phyloP scores from a whole-genome alignment of 2,113 vertebrate species.

The Sakesphorus luctuosus region DNA sequence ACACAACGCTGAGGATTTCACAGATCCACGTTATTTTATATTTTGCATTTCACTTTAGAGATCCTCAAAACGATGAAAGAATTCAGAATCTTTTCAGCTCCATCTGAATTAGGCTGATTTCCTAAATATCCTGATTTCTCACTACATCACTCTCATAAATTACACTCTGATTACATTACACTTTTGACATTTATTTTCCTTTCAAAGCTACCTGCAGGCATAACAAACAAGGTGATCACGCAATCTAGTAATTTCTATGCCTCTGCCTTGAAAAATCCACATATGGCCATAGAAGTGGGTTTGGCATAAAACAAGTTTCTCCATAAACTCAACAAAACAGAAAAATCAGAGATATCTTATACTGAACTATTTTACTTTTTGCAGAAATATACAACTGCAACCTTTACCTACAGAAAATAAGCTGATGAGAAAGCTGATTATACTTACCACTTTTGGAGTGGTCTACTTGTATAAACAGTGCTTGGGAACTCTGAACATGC shows the following conservation, averaged over 20 bases:
- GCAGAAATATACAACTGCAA: neutral
- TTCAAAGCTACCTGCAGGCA: neutral
- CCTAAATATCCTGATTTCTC: neutral
- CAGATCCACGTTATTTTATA: neutral
- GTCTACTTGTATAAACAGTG: accelerated
- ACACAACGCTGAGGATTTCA: neutral
- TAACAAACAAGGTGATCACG: neutral
- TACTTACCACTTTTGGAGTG: neutral
- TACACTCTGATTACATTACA: neutral
- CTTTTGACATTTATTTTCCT: neutral
- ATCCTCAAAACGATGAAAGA: neutral
- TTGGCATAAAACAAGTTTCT: neutral
- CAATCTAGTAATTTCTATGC: neutral
- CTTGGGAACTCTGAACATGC: accelerated
- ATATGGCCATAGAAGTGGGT: neutral
- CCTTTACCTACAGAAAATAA: neutral
- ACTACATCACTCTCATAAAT: neutral
- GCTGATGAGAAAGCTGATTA: neutral
- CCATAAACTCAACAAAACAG: neutral
- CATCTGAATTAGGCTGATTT: neutral
- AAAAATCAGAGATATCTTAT: neutral
- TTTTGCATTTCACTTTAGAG: neutral
- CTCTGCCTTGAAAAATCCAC: neutral
- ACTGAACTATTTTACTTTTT: neutral
- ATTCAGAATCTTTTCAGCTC: neutral